Base-by-base conservation (phyloP, 2,113 vertebrate species). In the Alligator sinensis region DNA sequence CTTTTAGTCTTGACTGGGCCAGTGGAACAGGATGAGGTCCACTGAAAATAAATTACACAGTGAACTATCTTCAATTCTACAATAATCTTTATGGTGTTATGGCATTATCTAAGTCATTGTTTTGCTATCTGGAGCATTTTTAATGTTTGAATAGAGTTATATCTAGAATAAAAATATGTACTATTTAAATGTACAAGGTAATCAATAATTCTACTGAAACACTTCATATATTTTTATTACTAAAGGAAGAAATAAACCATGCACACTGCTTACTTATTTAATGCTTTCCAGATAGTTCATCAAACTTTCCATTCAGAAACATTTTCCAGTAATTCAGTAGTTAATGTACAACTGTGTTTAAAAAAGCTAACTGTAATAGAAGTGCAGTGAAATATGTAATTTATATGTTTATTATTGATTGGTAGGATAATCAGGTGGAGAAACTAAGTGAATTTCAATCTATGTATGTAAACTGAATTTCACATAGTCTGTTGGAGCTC, bases 401-500 rank as follows among this genome's bases (percentile, higher is more conserved):
- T 22, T 0, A 2, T 58, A 7, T 19, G 0, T 28, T 12, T 34
- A 38, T 17, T 59, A 1, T 16, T 74, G 34, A 74, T 74, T 74
- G 34, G 70, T 34, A 74, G 21, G 34, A 74, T 38, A 74, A 74
- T 74, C 24, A 47, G 34, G 34, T 24, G 19, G 34, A 25, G 34
- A 34, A 13, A 7, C 22, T 9, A 34, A 72, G 19, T 72, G 21
- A 2, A 27, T 58, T 47, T 77, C 25, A 38, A 15, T 21, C 6
- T 1, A 0, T 62, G 47, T 70, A 30, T 55, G 85, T 77, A 89
- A 89, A 83, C 86, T 91, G 24, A 60, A 24, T 93, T 2, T 89
- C 68, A 87, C 77, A 22, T 89, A 81, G 4, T 91, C 94, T 92
- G 92, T 94, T 96, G 96, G 94, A 96, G 34, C 94, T 94, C 87